Evolutionary conservation across 2,888 invertebrate genomes (phyloP).

Genomic region (Alcis repandata): DNA sequence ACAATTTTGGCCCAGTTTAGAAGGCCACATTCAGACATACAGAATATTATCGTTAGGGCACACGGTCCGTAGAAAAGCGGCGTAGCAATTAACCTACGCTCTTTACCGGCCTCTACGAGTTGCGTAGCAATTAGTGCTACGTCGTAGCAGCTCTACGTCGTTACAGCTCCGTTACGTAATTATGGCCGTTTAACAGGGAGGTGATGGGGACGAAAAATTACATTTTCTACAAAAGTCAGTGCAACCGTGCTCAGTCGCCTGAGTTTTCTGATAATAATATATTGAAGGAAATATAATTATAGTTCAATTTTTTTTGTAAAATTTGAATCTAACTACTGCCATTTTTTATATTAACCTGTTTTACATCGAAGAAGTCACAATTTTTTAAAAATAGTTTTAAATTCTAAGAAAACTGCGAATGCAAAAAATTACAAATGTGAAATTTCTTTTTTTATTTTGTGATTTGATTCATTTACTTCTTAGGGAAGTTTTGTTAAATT

Average conservation of each 20-base stretch:
- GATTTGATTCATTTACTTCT: no score
- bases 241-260: not conserved
- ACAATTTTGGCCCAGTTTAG: conserved; percentile 9
- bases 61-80: conserved; percentile 55
- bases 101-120: conserved; percentile 75
- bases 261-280: no score
- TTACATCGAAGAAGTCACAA: no score
- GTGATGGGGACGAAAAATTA: conserved; percentile 39
- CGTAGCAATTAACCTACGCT: conserved; percentile 81
- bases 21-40: conserved; percentile 18
- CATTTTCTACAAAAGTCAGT: not conserved
- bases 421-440: no score
- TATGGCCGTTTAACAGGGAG: conserved; percentile 68
- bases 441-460: no score
- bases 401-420: no score
- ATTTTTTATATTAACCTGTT: no score
- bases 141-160: conserved; percentile 62
- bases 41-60: conserved; percentile 56
- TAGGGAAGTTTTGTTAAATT: no score
- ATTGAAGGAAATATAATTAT: no score
- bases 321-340: no score
- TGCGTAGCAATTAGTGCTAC: conserved; percentile 84
- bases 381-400: no score
- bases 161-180: conserved; percentile 70
- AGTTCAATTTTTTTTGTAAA: no score